phyloP scores from a whole-genome alignment of 2,113 vertebrate genomes.

The Motacilla alba region DNA sequence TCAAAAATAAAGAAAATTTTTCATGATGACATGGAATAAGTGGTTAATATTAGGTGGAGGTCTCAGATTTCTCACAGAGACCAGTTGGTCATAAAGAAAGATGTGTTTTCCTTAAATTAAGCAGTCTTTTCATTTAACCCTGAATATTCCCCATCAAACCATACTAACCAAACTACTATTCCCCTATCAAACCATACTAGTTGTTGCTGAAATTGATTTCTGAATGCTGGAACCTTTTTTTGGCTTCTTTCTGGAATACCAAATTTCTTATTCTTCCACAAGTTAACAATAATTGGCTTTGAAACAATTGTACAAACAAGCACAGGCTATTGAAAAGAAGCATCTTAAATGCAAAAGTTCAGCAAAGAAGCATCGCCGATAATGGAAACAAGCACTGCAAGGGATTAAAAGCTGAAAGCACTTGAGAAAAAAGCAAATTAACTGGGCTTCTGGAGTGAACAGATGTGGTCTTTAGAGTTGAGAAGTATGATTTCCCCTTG shows the following conservation, averaged over 20 bases:
- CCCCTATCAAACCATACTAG: not conserved
- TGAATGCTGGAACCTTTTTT: not conserved
- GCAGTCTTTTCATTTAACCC: not conserved
- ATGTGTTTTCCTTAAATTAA: not conserved
- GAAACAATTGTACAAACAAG: conserved; percentile 11
- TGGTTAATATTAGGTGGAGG: not conserved
- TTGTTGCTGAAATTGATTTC: not conserved
- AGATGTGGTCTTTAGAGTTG: not conserved
- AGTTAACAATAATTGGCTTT: not conserved
- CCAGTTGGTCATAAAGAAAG: not conserved
- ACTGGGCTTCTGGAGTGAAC: not conserved
- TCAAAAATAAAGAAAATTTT: not conserved
- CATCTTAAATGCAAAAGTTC: conserved; percentile 6
- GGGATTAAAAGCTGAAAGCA: not conserved
- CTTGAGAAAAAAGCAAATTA: conserved; percentile 20
- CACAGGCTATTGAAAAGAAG: not conserved
- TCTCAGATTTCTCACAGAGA: not conserved
- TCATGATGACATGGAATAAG: not conserved
- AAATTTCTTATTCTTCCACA: not conserved
- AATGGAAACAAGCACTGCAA: not conserved
- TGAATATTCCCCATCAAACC: not conserved
- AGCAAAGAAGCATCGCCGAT: not conserved
- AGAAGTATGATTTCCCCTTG: not conserved
- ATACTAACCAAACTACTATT: no score
- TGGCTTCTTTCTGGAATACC: not conserved